Conservation (phyloP, 1,140 invertebrate species). For the Eueides isabella region DNA sequence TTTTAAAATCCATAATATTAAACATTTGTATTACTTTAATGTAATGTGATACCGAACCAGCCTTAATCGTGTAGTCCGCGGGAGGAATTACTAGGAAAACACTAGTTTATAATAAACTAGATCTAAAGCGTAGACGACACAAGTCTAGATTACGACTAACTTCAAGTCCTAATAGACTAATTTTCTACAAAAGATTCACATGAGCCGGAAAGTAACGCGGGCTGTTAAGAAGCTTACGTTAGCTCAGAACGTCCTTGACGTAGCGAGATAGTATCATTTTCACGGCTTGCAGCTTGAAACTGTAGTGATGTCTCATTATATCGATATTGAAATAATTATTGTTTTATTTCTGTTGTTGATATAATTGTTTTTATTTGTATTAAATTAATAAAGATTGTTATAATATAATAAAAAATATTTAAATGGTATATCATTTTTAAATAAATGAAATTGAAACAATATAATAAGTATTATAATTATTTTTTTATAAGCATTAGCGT, state of each 20-base stretch:
- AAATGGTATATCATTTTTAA: too few relatives aligned
- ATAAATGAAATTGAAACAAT: too few relatives aligned
- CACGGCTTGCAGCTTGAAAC: constrained; percentile 29
- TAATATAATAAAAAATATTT: too few relatives aligned
- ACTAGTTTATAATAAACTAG: neutral
- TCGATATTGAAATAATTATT: constrained; percentile 1
- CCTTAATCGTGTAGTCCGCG: neutral
- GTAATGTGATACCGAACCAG: too few relatives aligned
- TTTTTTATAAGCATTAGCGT: too few relatives aligned
- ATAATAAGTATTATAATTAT: too few relatives aligned
- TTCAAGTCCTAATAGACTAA: constrained; percentile 19
- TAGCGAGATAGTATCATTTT: constrained; percentile 33
- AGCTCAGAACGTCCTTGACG: constrained; percentile 28
- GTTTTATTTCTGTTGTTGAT: too few relatives aligned
- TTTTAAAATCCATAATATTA: too few relatives aligned
- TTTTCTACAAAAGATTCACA: constrained; percentile 30
- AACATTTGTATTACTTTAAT: too few relatives aligned
- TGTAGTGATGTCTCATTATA: constrained; percentile 20
- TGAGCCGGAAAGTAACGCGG: constrained; percentile 19
- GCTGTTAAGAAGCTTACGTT: constrained; percentile 35
- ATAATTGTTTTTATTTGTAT: too few relatives aligned
- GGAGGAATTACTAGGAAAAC: neutral
- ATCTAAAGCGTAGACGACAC: neutral
- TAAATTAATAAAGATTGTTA: too few relatives aligned
- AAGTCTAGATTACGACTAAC: constrained; percentile 4